phyloP scores from a whole-genome alignment of 1,140 invertebrate species.

The Heliconius congener region DNA sequence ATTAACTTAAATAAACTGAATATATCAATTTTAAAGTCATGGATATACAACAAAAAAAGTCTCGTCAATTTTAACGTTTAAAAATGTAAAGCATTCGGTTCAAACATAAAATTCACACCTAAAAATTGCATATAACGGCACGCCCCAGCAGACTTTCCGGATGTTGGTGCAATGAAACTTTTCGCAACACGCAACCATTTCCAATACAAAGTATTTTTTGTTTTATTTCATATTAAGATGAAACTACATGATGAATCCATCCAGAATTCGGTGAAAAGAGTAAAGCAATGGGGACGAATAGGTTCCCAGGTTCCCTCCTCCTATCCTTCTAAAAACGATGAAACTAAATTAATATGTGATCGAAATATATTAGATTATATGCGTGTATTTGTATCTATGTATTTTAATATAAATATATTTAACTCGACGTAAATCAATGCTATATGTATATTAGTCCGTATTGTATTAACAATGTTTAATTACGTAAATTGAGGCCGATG shows the following conservation, averaged over 20 bases:
- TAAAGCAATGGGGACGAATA: too few relatives aligned
- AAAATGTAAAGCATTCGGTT: slow-evolving; percentile 6
- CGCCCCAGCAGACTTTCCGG: slow-evolving; percentile 21
- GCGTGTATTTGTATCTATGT: too few relatives aligned
- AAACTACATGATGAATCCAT: not conserved
- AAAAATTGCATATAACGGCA: slow-evolving; percentile 23
- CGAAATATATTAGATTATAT: too few relatives aligned
- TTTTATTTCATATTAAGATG: not conserved
- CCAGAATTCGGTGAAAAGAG: too few relatives aligned
- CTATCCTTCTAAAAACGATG: not conserved
- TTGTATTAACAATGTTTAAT: too few relatives aligned
- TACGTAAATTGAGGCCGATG: too few relatives aligned
- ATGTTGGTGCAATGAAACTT: slow-evolving; percentile 18
- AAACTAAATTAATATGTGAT: too few relatives aligned
- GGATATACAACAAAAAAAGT: not conserved
- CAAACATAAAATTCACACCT: slow-evolving; percentile 22
- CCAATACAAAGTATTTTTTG: not conserved
- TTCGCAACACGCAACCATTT: slow-evolving; percentile 21
- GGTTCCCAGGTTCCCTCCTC: not conserved
- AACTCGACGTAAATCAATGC: too few relatives aligned
- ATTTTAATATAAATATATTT: too few relatives aligned
- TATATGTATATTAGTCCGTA: too few relatives aligned
- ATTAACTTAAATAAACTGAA: too few relatives aligned
- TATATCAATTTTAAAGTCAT: not conserved
- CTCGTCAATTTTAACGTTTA: not conserved